These are phyloP conservation scores for Bos javanicus DNA, from an alignment of 2,113 vertebrate genomes.

Conservation along the genomic window DNA sequence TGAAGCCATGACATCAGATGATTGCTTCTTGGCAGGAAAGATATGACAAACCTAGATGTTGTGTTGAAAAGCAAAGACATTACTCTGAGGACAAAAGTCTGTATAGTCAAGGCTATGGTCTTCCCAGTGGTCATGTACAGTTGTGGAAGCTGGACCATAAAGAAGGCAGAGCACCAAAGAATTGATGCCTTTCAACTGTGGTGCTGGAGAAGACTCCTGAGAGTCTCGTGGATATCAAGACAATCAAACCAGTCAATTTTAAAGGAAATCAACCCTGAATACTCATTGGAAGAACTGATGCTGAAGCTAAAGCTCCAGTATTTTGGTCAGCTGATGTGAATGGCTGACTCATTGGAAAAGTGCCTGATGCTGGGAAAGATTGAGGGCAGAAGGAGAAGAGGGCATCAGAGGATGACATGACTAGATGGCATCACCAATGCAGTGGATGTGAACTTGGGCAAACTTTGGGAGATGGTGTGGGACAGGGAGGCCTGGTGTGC, in stretches of 20 bases:
- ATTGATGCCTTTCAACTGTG: not conserved
- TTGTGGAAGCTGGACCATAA: not conserved
- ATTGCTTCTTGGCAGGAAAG: not conserved
- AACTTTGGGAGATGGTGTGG: not conserved
- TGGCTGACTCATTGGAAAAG: not conserved
- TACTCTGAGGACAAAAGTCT: not conserved
- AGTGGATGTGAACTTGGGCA: not conserved
- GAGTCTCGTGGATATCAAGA: not conserved
- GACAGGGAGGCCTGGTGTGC: not conserved
- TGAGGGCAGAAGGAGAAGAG: not conserved
- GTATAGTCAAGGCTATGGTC: not conserved
- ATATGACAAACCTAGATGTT: not conserved
- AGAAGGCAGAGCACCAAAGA: not conserved
- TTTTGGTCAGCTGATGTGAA: not conserved
- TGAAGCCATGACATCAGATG: not conserved
- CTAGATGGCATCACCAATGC: not conserved
- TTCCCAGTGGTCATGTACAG: not conserved
- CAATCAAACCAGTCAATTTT: not conserved
- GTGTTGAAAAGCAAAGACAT: not conserved
- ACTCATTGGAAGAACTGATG: not conserved
- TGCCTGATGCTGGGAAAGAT: not conserved
- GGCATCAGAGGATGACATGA: not conserved
- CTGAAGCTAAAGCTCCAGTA: not conserved
- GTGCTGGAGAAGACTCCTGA: not conserved
- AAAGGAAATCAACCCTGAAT: not conserved